Evolutionary conservation across 2,888 invertebrate genomes (phyloP).

Genomic region (Trypoxylon attenuatum): DNA sequence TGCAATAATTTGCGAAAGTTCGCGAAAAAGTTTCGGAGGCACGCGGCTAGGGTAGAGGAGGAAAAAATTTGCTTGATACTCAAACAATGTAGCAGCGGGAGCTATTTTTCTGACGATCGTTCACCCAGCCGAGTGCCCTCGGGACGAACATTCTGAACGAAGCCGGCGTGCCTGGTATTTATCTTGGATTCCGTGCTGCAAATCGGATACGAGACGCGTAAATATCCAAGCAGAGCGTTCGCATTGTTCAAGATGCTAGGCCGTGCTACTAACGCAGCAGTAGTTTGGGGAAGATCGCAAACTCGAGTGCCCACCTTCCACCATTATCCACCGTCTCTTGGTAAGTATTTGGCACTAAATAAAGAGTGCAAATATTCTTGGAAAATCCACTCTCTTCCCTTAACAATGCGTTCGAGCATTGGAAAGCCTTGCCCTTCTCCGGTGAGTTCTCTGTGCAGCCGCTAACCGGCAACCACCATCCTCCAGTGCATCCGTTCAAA

Average conservation of each 20-base stretch:
- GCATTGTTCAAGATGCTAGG: slow-evolving; percentile 27
- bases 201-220: slow-evolving; percentile 44
- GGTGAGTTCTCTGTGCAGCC: slow-evolving; percentile 2
- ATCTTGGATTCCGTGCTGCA: slow-evolving; percentile 27
- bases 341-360: slow-evolving; percentile 55
- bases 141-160: too few species aligned
- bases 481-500: too few species aligned
- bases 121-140: background rate
- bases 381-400: slow-evolving; percentile 54
- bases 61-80: slow-evolving; percentile 9
- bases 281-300: too few species aligned
- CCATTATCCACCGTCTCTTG: slow-evolving; percentile 55
- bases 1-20: background rate
- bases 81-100: slow-evolving; percentile 12
- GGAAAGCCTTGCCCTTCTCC: slow-evolving; percentile 1
- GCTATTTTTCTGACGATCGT: slow-evolving; percentile 7
- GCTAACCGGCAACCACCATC: slow-evolving; percentile 9
- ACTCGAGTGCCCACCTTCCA: slow-evolving; percentile 15
- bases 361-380: slow-evolving; percentile 63
- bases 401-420: slow-evolving; percentile 1
- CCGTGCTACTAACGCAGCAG: background rate
- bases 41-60: background rate
- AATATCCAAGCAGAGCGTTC: slow-evolving; percentile 33
- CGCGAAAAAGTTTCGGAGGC: background rate
- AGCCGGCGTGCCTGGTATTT: slow-evolving; percentile 27